These are phyloP conservation scores for Coracopsis vasa DNA, from an alignment of 2,113 vertebrate species.

Conservation along the genomic window DNA sequence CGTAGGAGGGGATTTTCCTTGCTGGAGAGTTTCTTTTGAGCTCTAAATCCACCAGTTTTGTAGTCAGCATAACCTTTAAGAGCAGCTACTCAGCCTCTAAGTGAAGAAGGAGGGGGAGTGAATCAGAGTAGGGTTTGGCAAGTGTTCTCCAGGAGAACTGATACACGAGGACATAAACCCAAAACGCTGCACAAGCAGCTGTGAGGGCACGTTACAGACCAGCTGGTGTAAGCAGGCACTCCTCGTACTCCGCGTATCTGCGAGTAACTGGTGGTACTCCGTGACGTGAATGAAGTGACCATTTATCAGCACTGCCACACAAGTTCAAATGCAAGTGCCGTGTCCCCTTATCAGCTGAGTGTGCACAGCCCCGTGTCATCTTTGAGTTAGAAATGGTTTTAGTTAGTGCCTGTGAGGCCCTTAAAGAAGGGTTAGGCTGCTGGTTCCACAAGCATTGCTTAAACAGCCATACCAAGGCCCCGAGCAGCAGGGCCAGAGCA, in stretches of 20 bases:
- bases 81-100: background rate
- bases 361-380: background rate
- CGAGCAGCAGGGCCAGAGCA: background rate
- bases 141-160: background rate
- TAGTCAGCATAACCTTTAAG: background rate
- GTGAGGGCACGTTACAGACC: background rate
- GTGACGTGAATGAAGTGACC: background rate
- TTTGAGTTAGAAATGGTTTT: background rate
- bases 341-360: background rate
- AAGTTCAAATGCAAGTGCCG: background rate
- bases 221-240: background rate
- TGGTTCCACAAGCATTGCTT: background rate
- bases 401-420: background rate
- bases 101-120: background rate
- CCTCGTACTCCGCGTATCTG: background rate
- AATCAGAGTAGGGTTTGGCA: background rate
- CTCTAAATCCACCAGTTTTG: background rate
- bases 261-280: background rate
- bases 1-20: background rate
- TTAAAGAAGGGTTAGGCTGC: background rate
- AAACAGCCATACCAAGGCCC: background rate
- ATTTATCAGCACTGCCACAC: conserved; percentile 37
- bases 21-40: background rate
- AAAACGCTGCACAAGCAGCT: background rate
- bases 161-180: background rate